Base-by-base conservation (phyloP, 2,888 invertebrate species). In the Meteorus cinctellus region DNA sequence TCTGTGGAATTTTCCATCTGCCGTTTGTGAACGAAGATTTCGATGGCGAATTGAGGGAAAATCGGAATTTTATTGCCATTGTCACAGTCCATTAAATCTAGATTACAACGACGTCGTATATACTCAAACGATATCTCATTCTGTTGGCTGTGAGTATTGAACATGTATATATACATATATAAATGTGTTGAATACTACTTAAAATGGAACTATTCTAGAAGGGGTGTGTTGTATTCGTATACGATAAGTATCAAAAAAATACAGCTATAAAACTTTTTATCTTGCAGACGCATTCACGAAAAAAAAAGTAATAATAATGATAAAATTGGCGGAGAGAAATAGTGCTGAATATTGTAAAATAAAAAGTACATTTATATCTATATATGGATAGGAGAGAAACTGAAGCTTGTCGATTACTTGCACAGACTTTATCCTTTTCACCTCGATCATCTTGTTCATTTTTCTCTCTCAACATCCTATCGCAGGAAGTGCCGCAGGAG, bases 401-500 rank as follows among this genome's bases (percentile, higher is more conserved):
- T 34, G 34, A 34, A 10, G 63, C 31, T 19, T 51, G 69, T 55
- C 51, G 19, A 63, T 69, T 69, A 55, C 29, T 34, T 55, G 4
- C 31, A 31, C 34, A 51, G 69, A 69, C 69, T 69, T 41, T 69
- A 72, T 72, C 71, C 60, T 60, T 60, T 72, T 72, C 62, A 31
- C 71, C 29, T 27, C 36, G 41, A 62, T 62, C 19, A 27, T 41
- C 60, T 60, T 60, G 19, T 45, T 72, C 62, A 27, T 62, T 41
- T 36, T 41, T 72, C 76, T 27, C 45, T 68, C 78, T 60, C 72
- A 78, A 76, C 83, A 83, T 84, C 84, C 84, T 82, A 81, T 80
- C 81, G 82, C 81, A 84, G 85, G 86, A 86, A 85, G 81, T 75
- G 80, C 78, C 79, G 78, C 80, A 86, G 85, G 85, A 85, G 85